Base-by-base conservation (phyloP, 2,888 invertebrate genomes). In the Phytoseiulus persimilis region DNA sequence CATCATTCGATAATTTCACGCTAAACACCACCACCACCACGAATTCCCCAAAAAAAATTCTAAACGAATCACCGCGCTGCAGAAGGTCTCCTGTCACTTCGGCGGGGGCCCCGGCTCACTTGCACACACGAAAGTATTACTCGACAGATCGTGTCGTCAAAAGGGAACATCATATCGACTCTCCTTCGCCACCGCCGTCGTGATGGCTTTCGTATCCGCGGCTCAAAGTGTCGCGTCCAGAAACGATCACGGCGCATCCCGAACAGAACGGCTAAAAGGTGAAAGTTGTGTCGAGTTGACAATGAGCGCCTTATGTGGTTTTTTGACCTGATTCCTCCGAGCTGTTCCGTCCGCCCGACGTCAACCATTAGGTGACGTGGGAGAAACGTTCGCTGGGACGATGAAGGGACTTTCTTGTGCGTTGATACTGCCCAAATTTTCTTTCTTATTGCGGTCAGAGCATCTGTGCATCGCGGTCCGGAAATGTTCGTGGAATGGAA, bases 1-100 rank as follows among this genome's bases (percentile, higher is more conserved):
- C 65, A 65, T 65, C 65, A 65, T 65, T 65, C 65, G 65, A 65
- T 65, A 65, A 65, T 65, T 65, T 65, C 65, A 65, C 65, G 65
- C 65, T 65, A 65, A 65, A 65, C 65, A 65, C 65, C 65, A 65
- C 65, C 23, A 28, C 14, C 28, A 65, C 65, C 65, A 14, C 39
- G 39, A 39, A 39, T 39, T 39, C 39, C 39, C 39, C 39, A 39
- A 39, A 39, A 39, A 65, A 65, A 65, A 65, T 65, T 65, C 65
- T 14, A 65, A 65, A 65, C 65, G 65, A 65, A 65, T 65, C 65
- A 65, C 65, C 18, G 65, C 28, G 65, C 65, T 65, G 65, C 18
- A 2, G 65, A 65, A 65, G 65, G 65, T 65, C 65, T 65, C 65
- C 65, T 28, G 65, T 65, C 39, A 39, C 39, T 39, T 14, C 18